Base-by-base conservation (phyloP, 1,140 invertebrate genomes). In the Samia ricini region DNA sequence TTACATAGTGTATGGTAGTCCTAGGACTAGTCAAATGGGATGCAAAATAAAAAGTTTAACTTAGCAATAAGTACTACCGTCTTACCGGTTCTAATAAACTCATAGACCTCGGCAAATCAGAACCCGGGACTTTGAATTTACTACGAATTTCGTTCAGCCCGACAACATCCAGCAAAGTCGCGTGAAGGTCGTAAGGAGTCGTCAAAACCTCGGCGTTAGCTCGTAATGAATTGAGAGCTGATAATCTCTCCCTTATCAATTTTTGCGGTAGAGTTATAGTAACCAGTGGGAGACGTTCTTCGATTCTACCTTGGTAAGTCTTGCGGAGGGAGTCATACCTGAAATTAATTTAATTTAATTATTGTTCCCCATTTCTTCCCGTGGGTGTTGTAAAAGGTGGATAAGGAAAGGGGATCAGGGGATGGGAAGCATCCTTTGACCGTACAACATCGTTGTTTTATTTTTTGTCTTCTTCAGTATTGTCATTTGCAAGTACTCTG, bases 201-300 rank as follows among this genome's bases (percentile, higher is more conserved):
- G 93, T 93, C 3, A 98, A 86, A 6, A 93, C 92, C 20, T 95
- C 81, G 3, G 91, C 88, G 74, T 98, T 98, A 1, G 85, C 89
- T 56, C 92, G 70, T 63, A 98, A 92, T n/a, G 56, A n/a, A 1
- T 10, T 15, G 0, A 63, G 33, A 15, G 71, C 72, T 2, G 61
- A 15, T 0, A 77, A 74, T 6, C 79, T 58, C 0, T 51, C 33
- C 66, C 91, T 89, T 61, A 92, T 92, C 66, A 97, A 94, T 83
- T 92, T 94, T 7, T 92, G 83, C 0, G 97, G 97, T 75, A 98
- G 93, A 0, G 92, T 89, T 67, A 97, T 94, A 0, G 95, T 94
- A 77, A 98, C 96, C 69, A 96, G 96, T 0, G 97, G 96, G 54
- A 97, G 73, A 19, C 97, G 92, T 78, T 98, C 97, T 80, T 98